A percentile compares a stretch with the other conserved stretches of the same genome.
Evolutionary conservation across 2,888 invertebrate species (phyloP).

Genomic region (Erynnis tages): DNA sequence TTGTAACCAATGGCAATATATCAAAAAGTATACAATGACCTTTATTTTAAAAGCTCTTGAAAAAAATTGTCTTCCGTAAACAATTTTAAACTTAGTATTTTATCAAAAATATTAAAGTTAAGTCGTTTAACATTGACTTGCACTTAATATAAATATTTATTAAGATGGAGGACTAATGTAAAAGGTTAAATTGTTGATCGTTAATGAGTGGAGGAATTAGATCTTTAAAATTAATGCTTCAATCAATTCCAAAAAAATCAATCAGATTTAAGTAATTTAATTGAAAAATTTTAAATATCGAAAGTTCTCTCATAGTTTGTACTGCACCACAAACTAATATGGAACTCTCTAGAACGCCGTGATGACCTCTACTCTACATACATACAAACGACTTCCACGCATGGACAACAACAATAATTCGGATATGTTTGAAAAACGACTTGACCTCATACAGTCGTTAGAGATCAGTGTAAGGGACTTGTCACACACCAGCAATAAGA

Average conservation of each 20-base stretch:
- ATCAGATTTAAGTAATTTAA: too few species aligned
- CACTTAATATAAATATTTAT: too few species aligned
- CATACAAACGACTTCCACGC: constrained; percentile 75
- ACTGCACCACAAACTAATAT: constrained; percentile 52
- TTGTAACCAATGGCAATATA: neutral
- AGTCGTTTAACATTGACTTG: too few species aligned
- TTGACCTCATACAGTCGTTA: constrained; percentile 19
- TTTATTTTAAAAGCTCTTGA: neutral
- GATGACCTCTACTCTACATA: constrained; percentile 78
- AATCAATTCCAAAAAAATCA: too few species aligned
- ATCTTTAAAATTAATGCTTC: too few species aligned
- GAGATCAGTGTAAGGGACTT: constrained; percentile 14
- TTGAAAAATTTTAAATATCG: too few species aligned
- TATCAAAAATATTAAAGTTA: too few species aligned
- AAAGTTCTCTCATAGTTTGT: too few species aligned
- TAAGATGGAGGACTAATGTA: too few species aligned
- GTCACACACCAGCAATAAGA: neutral
- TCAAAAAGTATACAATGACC: neutral
- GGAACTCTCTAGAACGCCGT: constrained; percentile 64
- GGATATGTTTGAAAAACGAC: constrained; percentile 46
- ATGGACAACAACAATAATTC: constrained; percentile 75
- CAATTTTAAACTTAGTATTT: neutral
- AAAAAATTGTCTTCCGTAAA: neutral
- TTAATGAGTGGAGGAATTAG: too few species aligned
- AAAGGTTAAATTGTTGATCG: too few species aligned